A percentile compares a stretch with the other conserved stretches of the same genome.
Conservation (phyloP, 2,888 invertebrate species). For the Stegophylla sp. region DNA sequence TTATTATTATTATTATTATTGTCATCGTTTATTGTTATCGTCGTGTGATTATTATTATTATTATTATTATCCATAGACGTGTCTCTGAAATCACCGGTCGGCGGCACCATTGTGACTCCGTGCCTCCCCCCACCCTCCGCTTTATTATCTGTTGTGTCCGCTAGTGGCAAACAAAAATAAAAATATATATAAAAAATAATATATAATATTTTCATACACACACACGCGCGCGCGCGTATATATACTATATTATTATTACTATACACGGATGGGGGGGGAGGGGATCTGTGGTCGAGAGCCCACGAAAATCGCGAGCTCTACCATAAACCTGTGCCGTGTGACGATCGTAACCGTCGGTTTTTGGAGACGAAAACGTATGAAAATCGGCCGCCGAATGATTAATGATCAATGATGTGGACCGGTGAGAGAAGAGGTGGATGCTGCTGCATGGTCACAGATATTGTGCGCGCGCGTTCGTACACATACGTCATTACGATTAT, state of each 20-base stretch:
- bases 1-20: constrained; percentile 53
- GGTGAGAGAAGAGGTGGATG: too few species aligned
- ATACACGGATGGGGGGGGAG: neutral
- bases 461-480: neutral
- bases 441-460: neutral
- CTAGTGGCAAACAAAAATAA: constrained; percentile 28
- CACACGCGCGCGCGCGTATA: neutral
- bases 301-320: neutral
- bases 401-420: too few species aligned
- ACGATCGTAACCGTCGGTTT: constrained; percentile 50
- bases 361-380: constrained; percentile 56
- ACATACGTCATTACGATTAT: neutral
- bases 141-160: neutral
- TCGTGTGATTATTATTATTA: constrained; percentile 53
- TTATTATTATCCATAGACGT: constrained; percentile 39
- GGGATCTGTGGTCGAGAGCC: neutral
- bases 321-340: constrained; percentile 7
- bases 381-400: constrained; percentile 53
- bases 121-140: neutral
- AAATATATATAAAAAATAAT: constrained; percentile 28
- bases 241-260: neutral
- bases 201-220: neutral
- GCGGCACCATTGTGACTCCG: constrained; percentile 30
- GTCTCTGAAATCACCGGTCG: constrained; percentile 52
- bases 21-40: constrained; percentile 59